Evolutionary conservation across 2,888 invertebrate species (phyloP).

Genomic region (Cryptocephalus moraei): DNA sequence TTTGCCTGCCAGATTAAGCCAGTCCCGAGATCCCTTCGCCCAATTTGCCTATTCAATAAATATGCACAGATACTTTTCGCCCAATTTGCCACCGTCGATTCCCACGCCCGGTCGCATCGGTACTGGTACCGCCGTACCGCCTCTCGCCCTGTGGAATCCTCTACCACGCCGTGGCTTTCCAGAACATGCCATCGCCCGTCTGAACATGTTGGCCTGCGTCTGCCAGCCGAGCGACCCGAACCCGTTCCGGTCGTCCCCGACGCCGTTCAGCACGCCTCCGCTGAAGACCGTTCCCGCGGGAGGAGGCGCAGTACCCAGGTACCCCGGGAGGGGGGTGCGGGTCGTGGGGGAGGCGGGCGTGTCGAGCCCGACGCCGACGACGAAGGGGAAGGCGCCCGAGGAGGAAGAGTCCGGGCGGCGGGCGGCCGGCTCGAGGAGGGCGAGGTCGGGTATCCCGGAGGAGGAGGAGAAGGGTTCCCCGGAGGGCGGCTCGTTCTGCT

Average conservation of each 20-base stretch:
- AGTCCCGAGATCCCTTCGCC: no score
- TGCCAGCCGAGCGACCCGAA: conserved; percentile 54
- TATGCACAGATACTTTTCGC: no score
- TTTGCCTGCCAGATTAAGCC: no score
- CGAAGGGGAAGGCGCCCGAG: conserved; percentile 6
- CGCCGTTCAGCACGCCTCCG: conserved; percentile 38
- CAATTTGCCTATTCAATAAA: no score
- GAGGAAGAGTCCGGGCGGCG: conserved; percentile 9
- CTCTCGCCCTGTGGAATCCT: neutral
- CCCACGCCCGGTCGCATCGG: no score
- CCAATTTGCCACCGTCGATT: no score
- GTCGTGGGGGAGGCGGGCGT: conserved; percentile 2
- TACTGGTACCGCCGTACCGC: no score
- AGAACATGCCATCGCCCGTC: conserved; percentile 1
- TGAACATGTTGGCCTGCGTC: conserved; percentile 54
- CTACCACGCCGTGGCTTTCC: neutral
- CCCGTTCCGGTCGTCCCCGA: conserved; percentile 46
- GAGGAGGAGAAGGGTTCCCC: neutral
- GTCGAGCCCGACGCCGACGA: neutral
- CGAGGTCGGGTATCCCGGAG: neutral
- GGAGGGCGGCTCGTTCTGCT: neutral
- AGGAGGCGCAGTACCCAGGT: conserved; percentile 26
- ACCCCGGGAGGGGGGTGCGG: conserved; percentile 19
- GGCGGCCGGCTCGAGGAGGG: conserved; percentile 1
- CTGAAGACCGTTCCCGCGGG: conserved; percentile 19